Evolutionary conservation across 92 coral and sea anemone species (phyloP), one percentile per base, ranked within the genome.

Genomic region (Anthopleura xanthogrammica): DNA sequence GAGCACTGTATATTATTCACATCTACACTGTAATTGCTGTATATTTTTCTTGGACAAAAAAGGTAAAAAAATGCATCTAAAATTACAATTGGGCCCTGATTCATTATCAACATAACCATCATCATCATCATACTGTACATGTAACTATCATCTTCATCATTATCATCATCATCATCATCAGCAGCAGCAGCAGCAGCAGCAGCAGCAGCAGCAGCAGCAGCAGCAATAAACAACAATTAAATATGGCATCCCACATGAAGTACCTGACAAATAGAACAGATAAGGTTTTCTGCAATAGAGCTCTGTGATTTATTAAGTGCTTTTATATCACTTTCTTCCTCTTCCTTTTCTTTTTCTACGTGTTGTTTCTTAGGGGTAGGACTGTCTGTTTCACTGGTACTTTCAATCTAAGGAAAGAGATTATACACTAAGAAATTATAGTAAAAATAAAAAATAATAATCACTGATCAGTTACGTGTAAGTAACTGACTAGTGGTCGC

Each of bases 211-310:
- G 36, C 36, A 29, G 36, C 36, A 29, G 36, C 36, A 1, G 0
- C 36, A 29, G 36, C 36, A 29, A 29, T 29, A 29, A 29, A 29
- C 36, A 29, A 29, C 36, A 29, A 29, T 29, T 29, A 29, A 22
- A 36, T 66, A 75, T 40, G 23, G 40, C n/a, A 46, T 46, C 50
- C 50, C 50, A 46, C 50, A 3, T 46, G 50, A 41, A 39, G 17
- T 77, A 93, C 98, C 95, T 95, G 98, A 64, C 98, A 95, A 78
- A 95, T 95, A 52, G 91, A 90, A 79, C 98, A 95, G 55, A 90
- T 50, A 4, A 95, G 72, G 3, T 96, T 88, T 40, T 92, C 97
- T 13, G 97, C 95, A 72, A 94, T 88, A 50, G 89, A 83, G 87
- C 89, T 92, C 41, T 91, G 86, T 62, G 85, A 40, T n/a, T 76